These are phyloP conservation scores for Cancer borealis DNA, from an alignment of 2,888 invertebrate genomes.

Conservation along the genomic window DNA sequence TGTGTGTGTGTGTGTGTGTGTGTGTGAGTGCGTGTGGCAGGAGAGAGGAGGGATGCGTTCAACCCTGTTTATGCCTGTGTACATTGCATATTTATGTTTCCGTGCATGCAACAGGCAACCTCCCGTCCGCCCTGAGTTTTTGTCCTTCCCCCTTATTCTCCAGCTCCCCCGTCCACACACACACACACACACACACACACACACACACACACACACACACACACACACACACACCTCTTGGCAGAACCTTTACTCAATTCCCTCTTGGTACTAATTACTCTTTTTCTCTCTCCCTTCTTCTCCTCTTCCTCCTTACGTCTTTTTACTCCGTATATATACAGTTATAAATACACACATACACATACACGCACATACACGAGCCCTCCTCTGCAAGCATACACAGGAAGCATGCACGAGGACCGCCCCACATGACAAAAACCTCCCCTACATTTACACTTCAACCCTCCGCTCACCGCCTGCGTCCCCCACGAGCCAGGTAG, in stretches of 20 bases:
- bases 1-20: too few relatives aligned
- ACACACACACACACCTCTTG: neutral
- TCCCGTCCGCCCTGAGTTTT: slow-evolving; percentile 27
- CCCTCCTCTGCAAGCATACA: neutral
- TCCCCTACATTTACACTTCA: neutral
- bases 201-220: neutral
- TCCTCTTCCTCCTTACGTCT: neutral
- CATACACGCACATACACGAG: neutral
- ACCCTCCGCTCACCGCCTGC: neutral
- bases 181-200: neutral
- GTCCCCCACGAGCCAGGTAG: neutral
- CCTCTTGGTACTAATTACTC: neutral
- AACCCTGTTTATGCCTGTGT: slow-evolving; percentile 8
- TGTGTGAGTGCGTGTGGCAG: neutral
- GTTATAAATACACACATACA: neutral
- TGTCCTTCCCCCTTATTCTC: neutral
- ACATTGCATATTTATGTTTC: slow-evolving; percentile 32
- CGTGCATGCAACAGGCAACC: slow-evolving; percentile 27
- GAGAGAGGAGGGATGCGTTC: slow-evolving; percentile 12
- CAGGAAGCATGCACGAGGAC: neutral
- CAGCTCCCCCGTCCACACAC: neutral
- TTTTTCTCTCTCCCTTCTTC: neutral
- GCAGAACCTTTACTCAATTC: neutral
- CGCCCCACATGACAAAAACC: neutral
- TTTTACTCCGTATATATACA: neutral